Conservation (phyloP, 2,797 vertebrate species). For the Siniperca obscura region DNA sequence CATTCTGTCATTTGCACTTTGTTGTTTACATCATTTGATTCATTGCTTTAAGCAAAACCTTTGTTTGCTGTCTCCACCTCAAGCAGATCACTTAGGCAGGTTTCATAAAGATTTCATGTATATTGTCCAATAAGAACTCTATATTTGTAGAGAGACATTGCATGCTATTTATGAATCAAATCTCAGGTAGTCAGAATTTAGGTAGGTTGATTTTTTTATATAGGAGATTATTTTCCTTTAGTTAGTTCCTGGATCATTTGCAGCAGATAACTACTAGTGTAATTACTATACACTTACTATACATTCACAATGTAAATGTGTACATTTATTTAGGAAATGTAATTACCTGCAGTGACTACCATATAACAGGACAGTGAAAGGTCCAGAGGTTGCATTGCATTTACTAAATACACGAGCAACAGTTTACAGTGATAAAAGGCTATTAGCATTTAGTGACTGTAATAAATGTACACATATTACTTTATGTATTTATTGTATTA, state of each 20-base stretch:
- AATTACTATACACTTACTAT: neutral
- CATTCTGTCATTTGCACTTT: neutral
- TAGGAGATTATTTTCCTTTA: neutral
- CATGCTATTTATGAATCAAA: neutral
- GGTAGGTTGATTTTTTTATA: neutral
- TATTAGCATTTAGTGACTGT: neutral
- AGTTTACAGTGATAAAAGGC: neutral
- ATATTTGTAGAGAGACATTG: neutral
- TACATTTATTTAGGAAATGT: no score
- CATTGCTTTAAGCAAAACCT: neutral
- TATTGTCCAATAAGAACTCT: neutral
- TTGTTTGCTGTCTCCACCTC: neutral
- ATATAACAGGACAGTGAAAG: neutral
- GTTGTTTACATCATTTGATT: neutral
- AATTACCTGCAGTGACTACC: neutral
- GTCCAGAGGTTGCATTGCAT: neutral
- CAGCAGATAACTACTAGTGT: neutral
- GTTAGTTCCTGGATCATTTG: neutral
- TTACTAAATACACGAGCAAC: neutral
- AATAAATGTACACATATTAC: neutral
- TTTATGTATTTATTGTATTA: neutral
- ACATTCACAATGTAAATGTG: neutral
- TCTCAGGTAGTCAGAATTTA: neutral
- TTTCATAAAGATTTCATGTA: neutral
- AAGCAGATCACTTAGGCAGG: neutral